phyloP scores from a whole-genome alignment of 2,113 vertebrate species.

The Columba livia region DNA sequence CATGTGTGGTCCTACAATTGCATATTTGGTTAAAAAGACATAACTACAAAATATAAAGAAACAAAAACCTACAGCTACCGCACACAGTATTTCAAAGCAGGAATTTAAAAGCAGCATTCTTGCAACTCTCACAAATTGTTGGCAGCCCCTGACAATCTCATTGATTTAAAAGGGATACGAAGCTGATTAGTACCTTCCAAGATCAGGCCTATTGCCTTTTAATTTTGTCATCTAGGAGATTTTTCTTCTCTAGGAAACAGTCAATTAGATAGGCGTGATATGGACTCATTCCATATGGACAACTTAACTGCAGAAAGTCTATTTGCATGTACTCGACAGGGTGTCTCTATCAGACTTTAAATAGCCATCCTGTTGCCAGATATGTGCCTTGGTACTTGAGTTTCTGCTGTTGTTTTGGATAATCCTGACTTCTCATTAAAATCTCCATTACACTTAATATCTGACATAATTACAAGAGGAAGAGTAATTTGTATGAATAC shows the following conservation, averaged over 20 bases:
- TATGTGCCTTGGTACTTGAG: not conserved
- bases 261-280: not conserved
- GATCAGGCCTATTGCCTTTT: constrained; percentile 20
- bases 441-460: not conserved
- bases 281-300: not conserved
- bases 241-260: not conserved
- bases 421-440: constrained; percentile 11
- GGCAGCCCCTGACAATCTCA: not conserved
- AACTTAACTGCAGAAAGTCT: not conserved
- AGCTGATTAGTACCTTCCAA: constrained; percentile 35
- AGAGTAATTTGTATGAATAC: not conserved
- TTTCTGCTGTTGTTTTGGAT: not conserved
- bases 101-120: constrained; percentile 3
- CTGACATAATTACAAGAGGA: not conserved
- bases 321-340: constrained; percentile 5
- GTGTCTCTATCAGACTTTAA: constrained; percentile 7
- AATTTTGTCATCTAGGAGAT: constrained; percentile 9
- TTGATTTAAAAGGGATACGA: not conserved
- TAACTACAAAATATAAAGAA: not conserved
- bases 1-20: not conserved
- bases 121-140: constrained; percentile 5
- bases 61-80: not conserved
- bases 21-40: not conserved
- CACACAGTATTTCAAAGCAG: not conserved
- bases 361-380: not conserved